Base-by-base conservation (phyloP, 2,113 vertebrate genomes). In the Myotis yumanensis region DNA sequence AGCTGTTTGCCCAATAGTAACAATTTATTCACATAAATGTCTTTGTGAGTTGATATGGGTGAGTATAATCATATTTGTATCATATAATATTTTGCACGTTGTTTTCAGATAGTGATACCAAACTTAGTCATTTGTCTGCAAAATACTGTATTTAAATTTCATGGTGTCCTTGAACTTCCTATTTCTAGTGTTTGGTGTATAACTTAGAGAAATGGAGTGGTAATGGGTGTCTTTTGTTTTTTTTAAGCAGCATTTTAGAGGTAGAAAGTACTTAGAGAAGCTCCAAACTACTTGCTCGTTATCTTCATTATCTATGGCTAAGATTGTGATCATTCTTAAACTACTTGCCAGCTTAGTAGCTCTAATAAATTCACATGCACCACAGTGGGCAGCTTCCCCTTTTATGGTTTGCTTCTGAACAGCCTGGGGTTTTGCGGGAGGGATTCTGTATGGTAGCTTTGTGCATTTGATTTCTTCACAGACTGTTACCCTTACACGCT, bases 121-220 rank as follows among this genome's bases (percentile, higher is more conserved):
- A 85, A 46, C 40, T 71, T 94, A 85, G 14, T 37, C 35, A 59
- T 81, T 92, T 95, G 32, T 77, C 28, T 94, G 90, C 30, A 23
- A 17, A 88, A 25, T 85, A 66, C 43, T 66, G 11, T 85, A 54
- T 89, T 71, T 89, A 64, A 91, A 76, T 92, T 79, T 93, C 76
- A 43, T 73, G 48, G 4, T 89, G 4, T 89, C 35, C 51, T 92
- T 96, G 30, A 77, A 79, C 91, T 89, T 95, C 68, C 69, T 90
- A 5, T 85, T 86, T 90, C 48, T 92, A 30, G 5, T 91, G 20
- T 91, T 91, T 89, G 62, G 6, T 95, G 40, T 20, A 17, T 90
- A 87, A 64, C 22, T 94, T 95, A 48, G 25, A 48, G 80, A 89
- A 89, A 69, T 71, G 37, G 32, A 59, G 46, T 62, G 14, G 16